Percentiles rank a stretch among this genome's conserved stretches.
These are phyloP conservation scores for Euwallacea fornicatus DNA, from an alignment of 1,140 invertebrate species.

Conservation along the genomic window DNA sequence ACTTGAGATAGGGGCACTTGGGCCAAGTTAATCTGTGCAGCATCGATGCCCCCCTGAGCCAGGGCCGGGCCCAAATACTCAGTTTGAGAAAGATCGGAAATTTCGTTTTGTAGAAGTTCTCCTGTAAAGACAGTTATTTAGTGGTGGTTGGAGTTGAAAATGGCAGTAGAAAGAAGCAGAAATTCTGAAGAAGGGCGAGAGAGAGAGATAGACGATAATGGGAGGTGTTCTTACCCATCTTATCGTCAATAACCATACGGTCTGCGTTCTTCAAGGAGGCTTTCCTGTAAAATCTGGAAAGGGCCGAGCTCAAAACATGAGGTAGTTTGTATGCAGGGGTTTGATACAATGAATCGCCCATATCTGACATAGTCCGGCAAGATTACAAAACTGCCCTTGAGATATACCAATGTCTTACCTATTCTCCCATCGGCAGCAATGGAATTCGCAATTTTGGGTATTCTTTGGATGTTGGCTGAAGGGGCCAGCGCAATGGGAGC, in stretches of 20 bases:
- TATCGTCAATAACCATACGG: constrained; percentile 19
- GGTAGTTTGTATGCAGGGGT: constrained; percentile 11
- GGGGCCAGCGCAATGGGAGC: background rate
- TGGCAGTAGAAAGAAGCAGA: background rate
- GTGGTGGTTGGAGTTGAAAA: background rate
- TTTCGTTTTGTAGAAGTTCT: constrained; percentile 26
- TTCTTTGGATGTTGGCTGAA: constrained; percentile 23
- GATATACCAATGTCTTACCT: constrained; percentile 16
- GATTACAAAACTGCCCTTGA: background rate
- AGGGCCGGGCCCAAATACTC: constrained; percentile 18
- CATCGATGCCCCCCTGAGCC: constrained; percentile 32
- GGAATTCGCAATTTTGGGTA: constrained; percentile 10
- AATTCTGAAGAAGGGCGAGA: background rate
- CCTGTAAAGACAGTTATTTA: constrained; percentile 14
- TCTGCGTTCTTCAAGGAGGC: constrained; percentile 2
- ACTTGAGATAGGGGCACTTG: constrained; percentile 33
- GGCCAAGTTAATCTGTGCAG: constrained; percentile 27
- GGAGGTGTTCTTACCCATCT: constrained; percentile 17
- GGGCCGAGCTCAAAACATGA: constrained; percentile 19
- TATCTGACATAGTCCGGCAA: background rate
- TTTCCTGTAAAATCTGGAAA: constrained; percentile 22
- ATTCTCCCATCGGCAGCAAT: constrained; percentile 26
- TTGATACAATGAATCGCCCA: constrained; percentile 10
- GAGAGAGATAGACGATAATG: background rate
- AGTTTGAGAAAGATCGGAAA: constrained; percentile 9